Evolutionary conservation across 1,140 invertebrate species (phyloP).

Genomic region (Delia radicum): DNA sequence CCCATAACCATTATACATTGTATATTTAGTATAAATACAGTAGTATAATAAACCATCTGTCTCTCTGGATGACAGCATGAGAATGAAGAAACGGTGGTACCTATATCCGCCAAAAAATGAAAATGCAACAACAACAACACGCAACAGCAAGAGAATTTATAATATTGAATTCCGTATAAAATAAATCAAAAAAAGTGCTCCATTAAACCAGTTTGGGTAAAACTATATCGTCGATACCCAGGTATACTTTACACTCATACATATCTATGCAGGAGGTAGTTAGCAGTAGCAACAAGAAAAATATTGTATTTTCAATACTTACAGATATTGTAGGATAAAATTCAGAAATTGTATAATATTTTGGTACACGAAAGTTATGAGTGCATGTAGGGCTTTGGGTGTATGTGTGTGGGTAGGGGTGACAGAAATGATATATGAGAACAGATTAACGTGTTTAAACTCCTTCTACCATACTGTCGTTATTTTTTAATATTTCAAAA

Average conservation of each 20-base stretch:
- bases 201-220: conserved; percentile 16
- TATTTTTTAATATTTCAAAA: neutral
- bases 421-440: conserved; percentile 20
- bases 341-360: too few relatives aligned
- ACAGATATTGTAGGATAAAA: neutral
- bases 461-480: conserved; percentile 18
- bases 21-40: neutral
- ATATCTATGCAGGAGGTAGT: neutral
- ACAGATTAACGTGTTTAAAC: conserved; percentile 18
- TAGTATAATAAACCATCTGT: conserved; percentile 19
- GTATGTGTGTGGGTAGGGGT: neutral
- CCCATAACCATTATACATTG: neutral
- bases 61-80: conserved; percentile 13
- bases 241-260: neutral
- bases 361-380: neutral
- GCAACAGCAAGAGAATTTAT: conserved; percentile 18
- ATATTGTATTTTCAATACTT: neutral
- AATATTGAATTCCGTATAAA: conserved; percentile 28
- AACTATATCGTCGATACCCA: neutral
- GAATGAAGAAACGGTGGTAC: neutral
- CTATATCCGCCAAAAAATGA: neutral
- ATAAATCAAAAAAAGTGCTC: conserved; percentile 25
- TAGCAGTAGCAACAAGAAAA: neutral
- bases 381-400: neutral
- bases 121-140: neutral